Percentiles rank a stretch among this genome's conserved stretches.
Conservation (phyloP, 2,888 invertebrate species). For the Hydrotaea diabolus region DNA sequence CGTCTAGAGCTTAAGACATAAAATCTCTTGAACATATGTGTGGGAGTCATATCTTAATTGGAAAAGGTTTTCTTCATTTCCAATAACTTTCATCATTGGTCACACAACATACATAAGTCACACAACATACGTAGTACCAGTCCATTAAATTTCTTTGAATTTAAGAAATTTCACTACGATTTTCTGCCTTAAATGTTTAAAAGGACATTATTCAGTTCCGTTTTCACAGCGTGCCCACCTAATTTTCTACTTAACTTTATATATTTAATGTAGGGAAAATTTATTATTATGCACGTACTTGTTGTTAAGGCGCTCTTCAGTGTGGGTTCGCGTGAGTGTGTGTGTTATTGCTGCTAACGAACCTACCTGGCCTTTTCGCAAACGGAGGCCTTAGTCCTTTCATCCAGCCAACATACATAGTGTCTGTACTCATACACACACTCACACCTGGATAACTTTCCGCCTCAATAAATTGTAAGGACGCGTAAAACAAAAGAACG, state of each 20-base stretch:
- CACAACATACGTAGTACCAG: too few species aligned
- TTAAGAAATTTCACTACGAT: not conserved
- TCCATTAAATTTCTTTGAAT: not conserved
- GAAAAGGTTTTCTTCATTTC: too few species aligned
- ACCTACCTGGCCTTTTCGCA: not conserved
- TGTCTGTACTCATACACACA: not conserved
- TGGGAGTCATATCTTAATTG: too few species aligned
- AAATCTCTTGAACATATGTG: too few species aligned
- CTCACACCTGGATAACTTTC: conserved; percentile 9
- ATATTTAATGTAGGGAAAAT: conserved; percentile 9
- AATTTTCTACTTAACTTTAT: conserved; percentile 21
- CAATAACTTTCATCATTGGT: too few species aligned
- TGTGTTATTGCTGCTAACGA: not conserved
- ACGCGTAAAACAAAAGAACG: conserved; percentile 27
- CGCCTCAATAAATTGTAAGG: conserved; percentile 18
- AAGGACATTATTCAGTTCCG: conserved; percentile 3
- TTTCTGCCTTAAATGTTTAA: not conserved
- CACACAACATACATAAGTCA: too few species aligned
- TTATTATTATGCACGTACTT: conserved; percentile 58
- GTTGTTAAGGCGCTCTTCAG: conserved; percentile 1
- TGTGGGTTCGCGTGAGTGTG: not conserved
- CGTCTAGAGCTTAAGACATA: too few species aligned
- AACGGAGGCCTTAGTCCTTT: not conserved
- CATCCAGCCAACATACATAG: not conserved
- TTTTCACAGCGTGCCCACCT: not conserved